phyloP scores from a whole-genome alignment of 2,888 invertebrate genomes.

The Venusia cambrica region DNA sequence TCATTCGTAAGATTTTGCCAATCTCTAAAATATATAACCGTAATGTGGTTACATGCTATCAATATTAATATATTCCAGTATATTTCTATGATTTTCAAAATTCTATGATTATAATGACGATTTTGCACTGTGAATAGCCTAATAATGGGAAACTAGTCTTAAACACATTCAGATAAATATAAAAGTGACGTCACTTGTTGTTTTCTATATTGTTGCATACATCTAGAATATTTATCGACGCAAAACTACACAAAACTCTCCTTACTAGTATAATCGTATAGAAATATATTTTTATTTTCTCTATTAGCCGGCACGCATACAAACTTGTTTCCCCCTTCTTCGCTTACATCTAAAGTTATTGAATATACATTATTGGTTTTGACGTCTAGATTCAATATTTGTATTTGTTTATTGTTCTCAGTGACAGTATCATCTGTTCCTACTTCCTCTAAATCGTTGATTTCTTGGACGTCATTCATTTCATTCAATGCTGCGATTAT shows the following conservation, averaged over 20 bases:
- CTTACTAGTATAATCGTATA: constrained; percentile 75
- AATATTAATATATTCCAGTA: too few species aligned
- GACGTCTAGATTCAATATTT: constrained; percentile 76
- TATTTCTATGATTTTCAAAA: too few species aligned
- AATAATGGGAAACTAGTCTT: too few species aligned
- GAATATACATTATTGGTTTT: constrained; percentile 76
- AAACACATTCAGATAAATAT: too few species aligned
- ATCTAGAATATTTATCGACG: constrained; percentile 11
- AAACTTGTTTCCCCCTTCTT: constrained; percentile 65
- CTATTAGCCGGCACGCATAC: constrained; percentile 66
- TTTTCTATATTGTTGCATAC: not conserved
- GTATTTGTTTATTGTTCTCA: constrained; percentile 76
- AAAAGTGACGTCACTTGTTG: too few species aligned
- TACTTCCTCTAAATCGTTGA: constrained; percentile 36
- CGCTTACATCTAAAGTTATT: constrained; percentile 71
- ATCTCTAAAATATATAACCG: too few species aligned
- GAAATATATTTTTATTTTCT: constrained; percentile 72
- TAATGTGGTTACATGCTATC: too few species aligned
- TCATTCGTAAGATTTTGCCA: too few species aligned
- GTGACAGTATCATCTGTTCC: constrained; percentile 39
- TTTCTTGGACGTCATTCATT: constrained; percentile 40
- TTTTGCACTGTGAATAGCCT: too few species aligned
- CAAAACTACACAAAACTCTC: constrained; percentile 67
- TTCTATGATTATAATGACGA: too few species aligned
- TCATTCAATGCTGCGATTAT: constrained; percentile 67